These are phyloP conservation scores for Pycnomerus fuliginosus DNA, from an alignment of 2,888 invertebrate species.

Conservation along the genomic window DNA sequence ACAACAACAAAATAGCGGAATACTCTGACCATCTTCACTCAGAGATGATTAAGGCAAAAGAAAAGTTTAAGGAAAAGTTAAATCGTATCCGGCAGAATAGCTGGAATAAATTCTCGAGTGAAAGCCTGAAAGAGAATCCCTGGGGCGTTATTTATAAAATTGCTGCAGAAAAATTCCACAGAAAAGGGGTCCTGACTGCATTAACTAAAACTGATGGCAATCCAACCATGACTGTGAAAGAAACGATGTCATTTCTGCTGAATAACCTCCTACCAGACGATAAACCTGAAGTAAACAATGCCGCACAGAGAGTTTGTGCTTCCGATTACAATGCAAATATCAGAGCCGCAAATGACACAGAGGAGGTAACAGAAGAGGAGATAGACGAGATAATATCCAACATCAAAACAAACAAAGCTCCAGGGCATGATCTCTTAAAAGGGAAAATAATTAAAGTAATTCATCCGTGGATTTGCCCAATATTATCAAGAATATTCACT, in stretches of 20 bases:
- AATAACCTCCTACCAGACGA: conserved; percentile 3
- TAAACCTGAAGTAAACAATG: no score
- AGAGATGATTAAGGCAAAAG: neutral
- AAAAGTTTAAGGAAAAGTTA: neutral
- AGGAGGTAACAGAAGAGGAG: neutral
- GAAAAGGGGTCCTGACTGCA: neutral
- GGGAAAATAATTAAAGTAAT: conserved; percentile 2
- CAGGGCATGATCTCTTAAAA: conserved; percentile 1
- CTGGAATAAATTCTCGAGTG: neutral
- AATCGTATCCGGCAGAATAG: neutral
- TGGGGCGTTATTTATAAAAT: neutral
- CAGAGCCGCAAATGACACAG: no score
- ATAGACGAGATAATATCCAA: neutral
- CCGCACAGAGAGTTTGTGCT: no score
- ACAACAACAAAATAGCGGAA: conserved; percentile 1
- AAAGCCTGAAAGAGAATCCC: neutral
- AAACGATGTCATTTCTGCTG: neutral
- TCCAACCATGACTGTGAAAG: neutral
- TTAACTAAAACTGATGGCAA: neutral
- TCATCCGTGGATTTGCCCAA: neutral
- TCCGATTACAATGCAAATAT: no score
- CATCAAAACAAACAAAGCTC: conserved; percentile 4
- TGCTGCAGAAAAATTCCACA: neutral
- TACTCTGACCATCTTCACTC: neutral
- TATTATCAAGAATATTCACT: neutral